phyloP scores from a whole-genome alignment of 1,140 invertebrate species.

The Drosophila pruinosa region DNA sequence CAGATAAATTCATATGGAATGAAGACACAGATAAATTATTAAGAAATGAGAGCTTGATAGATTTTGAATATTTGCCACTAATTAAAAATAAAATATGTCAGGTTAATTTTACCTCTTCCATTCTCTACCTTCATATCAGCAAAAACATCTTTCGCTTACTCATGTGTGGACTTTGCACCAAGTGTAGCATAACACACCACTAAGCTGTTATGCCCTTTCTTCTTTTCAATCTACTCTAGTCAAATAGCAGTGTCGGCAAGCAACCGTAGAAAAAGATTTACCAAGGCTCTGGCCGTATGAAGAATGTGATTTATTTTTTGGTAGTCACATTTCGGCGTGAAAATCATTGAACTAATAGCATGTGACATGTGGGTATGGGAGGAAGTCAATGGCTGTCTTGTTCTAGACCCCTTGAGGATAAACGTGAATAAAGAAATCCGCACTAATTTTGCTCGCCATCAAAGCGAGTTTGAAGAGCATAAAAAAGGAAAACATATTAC shows the following conservation, averaged over 20 bases:
- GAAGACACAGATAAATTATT: no score
- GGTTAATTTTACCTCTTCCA: no score
- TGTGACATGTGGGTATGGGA: conserved; percentile 51
- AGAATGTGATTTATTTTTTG: conserved; percentile 72
- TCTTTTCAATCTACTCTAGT: conserved; percentile 4
- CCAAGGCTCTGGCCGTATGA: conserved; percentile 42
- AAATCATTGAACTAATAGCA: conserved; percentile 81
- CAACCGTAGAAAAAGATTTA: conserved; percentile 47
- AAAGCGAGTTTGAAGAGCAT: conserved; percentile 32
- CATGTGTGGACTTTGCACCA: background rate
- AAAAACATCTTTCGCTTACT: no score
- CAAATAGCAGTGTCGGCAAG: conserved; percentile 20
- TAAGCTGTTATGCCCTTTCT: background rate
- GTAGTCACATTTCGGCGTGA: conserved; percentile 64
- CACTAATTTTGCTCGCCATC: conserved; percentile 61
- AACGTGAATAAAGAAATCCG: conserved; percentile 67
- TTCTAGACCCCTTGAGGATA: conserved; percentile 49
- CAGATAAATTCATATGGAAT: no score
- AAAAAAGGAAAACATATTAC: conserved; percentile 47
- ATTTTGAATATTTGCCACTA: no score
- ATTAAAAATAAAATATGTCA: no score
- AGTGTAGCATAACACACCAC: background rate
- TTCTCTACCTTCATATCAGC: no score
- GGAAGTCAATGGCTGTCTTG: conserved; percentile 43
- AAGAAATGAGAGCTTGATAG: no score